Evolutionary conservation across 2,888 invertebrate genomes (phyloP).

Genomic region (Microctonus hyperodae): DNA sequence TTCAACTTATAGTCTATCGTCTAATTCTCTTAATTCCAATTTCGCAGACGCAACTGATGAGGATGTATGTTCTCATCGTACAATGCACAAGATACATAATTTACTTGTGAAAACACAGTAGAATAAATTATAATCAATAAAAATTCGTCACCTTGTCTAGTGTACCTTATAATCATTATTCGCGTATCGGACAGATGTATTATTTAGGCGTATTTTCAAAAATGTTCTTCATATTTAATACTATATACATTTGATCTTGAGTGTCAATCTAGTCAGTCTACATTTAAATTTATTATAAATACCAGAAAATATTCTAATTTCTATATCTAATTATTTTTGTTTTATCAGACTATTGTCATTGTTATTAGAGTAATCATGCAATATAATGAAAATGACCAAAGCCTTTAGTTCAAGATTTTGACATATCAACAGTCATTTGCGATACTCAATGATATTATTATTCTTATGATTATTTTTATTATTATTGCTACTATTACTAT

Average conservation of each 20-base stretch:
- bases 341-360: not conserved
- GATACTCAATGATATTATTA: slow-evolving; percentile 7
- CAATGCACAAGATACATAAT: slow-evolving; percentile 57
- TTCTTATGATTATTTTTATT: slow-evolving; percentile 26
- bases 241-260: slow-evolving; percentile 30
- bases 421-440: slow-evolving; percentile 11
- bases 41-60: slow-evolving; percentile 48
- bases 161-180: too few relatives aligned
- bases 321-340: not conserved
- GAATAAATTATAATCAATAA: too few relatives aligned
- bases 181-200: too few relatives aligned
- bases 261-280: slow-evolving; percentile 53
- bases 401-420: not conserved
- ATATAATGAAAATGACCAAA: too few relatives aligned
- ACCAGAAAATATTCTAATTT: too few relatives aligned
- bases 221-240: not conserved
- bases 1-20: slow-evolving; percentile 41
- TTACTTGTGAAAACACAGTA: slow-evolving; percentile 48
- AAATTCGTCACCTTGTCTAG: too few relatives aligned
- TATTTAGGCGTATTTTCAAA: too few relatives aligned
- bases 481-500: not conserved
- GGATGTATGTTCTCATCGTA: slow-evolving; percentile 57
- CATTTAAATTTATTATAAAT: too few relatives aligned
- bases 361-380: slow-evolving; percentile 6
- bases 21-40: slow-evolving; percentile 48